Evolutionary conservation across 2,888 invertebrate species (phyloP), one percentile per base, ranked within the genome.

Genomic region (Eupithecia exiguata): DNA sequence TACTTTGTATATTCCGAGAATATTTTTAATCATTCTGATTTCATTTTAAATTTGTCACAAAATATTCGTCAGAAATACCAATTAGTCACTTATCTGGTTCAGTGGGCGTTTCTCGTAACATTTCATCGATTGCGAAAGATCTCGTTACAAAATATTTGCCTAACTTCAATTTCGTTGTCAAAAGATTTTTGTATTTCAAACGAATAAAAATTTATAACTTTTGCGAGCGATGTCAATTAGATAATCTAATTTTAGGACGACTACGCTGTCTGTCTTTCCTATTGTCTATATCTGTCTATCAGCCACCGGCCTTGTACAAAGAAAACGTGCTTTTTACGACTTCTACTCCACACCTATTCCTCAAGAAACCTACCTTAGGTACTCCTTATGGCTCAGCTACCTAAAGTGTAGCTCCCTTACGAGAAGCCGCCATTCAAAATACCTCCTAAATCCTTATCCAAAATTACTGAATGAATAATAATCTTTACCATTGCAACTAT

Each of bases 31-130:
- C 49, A 70, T 73, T 49, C 35, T 58, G 66, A 72, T 70, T 72
- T 25, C 21, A 53, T 66, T 69, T 72, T 25, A 70, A 72, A 70
- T 40, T 58, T 62, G 66, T 66, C 66, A 36, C 25, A 69, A 46
- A 68, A 71, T 68, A 70, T 70, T 65, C 38, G 76, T 58, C 69
- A 73, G 46, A 53, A 62, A 70, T 70, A 63, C 46, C 65, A 72
- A 75, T 75, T 75, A 70, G 70, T 75, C 75, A 72, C 68, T 38
- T 38, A 71, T 9, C 63, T 65, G 63, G 63, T 63, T 63, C n/a
- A 36, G 63, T 65, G n/a, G 63, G 63, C 63, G 30, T 35, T 62
- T 35, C 35, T 35, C 2, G 62, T 62, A 62, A 21, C 18, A 62
- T 62, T 62, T 62, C 62, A 7, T 9, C 2, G 21, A 58, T 58